These are phyloP conservation scores for Caenorhabditis sp. DNA, from an alignment of 2,888 invertebrate species.

Conservation along the genomic window DNA sequence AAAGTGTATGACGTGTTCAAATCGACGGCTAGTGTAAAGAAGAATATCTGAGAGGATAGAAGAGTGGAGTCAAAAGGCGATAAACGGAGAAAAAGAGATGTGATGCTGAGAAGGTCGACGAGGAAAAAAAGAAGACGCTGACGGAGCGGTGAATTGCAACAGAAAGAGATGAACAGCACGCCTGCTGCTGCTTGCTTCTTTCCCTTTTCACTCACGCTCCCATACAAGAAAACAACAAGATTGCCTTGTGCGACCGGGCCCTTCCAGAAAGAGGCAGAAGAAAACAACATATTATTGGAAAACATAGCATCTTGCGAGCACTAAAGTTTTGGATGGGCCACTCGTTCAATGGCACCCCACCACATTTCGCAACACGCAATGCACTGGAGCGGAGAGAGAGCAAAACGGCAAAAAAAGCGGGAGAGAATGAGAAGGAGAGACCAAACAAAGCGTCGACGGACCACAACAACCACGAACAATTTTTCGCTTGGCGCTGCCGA, in stretches of 20 bases:
- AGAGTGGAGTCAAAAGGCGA: background rate
- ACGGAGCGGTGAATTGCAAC: slow-evolving; percentile 21
- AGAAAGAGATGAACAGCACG: slow-evolving; percentile 23
- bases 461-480: background rate
- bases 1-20: background rate
- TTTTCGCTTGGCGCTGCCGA: too few species aligned
- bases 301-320: background rate
- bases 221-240: too few species aligned
- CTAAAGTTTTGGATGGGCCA: too few species aligned
- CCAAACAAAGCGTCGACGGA: background rate
- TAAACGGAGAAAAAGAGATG: slow-evolving; percentile 2
- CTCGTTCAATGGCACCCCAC: background rate
- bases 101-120: slow-evolving; percentile 6
- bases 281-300: too few species aligned
- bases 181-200: background rate
- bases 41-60: background rate
- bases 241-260: slow-evolving; percentile 5
- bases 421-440: background rate
- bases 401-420: slow-evolving; percentile 1
- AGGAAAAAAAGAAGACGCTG: slow-evolving; percentile 16
- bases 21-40: background rate
- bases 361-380: slow-evolving; percentile 36
- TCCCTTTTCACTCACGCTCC: background rate
- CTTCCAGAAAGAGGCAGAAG: too few species aligned
- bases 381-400: slow-evolving; percentile 1